Percentiles rank a stretch among this genome's conserved stretches.
Evolutionary conservation across 2,888 invertebrate species (phyloP).

Genomic region (Drosophila rubida): DNA sequence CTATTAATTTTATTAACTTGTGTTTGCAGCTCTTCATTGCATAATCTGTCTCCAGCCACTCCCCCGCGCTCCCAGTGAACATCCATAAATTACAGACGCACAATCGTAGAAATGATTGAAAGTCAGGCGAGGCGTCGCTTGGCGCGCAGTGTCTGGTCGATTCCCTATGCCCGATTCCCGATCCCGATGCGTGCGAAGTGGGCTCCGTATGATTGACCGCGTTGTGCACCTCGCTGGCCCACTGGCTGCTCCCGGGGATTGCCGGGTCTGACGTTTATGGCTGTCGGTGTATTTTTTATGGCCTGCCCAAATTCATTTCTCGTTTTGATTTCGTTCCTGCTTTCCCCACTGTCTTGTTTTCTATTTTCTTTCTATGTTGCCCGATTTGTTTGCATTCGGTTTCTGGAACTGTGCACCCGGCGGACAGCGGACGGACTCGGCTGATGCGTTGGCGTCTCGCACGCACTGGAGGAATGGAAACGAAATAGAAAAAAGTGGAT

Average conservation of each 20-base stretch:
- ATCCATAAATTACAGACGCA: slow-evolving; percentile 64
- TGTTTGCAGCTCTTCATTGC: slow-evolving; percentile 70
- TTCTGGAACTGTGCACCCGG: slow-evolving; percentile 4
- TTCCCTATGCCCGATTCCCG: neutral
- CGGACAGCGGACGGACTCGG: neutral
- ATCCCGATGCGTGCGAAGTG: slow-evolving; percentile 2
- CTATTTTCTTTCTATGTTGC: slow-evolving; percentile 12
- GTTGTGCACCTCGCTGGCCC: slow-evolving; percentile 55
- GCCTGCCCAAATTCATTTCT: slow-evolving; percentile 70
- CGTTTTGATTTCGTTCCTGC: slow-evolving; percentile 45
- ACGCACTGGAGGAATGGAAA: slow-evolving; percentile 47
- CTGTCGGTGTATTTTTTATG: slow-evolving; percentile 79
- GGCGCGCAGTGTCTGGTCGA: neutral
- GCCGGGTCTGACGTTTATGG: slow-evolving; percentile 76
- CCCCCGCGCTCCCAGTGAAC: slow-evolving; percentile 23
- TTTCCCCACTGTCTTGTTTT: slow-evolving; percentile 3
- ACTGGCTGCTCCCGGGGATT: slow-evolving; percentile 73
- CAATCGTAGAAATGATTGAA: slow-evolving; percentile 76
- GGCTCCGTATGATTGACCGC: slow-evolving; percentile 69
- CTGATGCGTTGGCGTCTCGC: slow-evolving; percentile 34
- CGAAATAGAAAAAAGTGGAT: slow-evolving; percentile 35
- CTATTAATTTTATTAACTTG: slow-evolving; percentile 75
- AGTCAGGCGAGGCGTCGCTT: slow-evolving; percentile 20
- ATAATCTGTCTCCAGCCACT: slow-evolving; percentile 67
- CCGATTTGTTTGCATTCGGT: slow-evolving; percentile 75